phyloP scores from a whole-genome alignment of 2,113 vertebrate genomes.

The Plestiodon gilberti region DNA sequence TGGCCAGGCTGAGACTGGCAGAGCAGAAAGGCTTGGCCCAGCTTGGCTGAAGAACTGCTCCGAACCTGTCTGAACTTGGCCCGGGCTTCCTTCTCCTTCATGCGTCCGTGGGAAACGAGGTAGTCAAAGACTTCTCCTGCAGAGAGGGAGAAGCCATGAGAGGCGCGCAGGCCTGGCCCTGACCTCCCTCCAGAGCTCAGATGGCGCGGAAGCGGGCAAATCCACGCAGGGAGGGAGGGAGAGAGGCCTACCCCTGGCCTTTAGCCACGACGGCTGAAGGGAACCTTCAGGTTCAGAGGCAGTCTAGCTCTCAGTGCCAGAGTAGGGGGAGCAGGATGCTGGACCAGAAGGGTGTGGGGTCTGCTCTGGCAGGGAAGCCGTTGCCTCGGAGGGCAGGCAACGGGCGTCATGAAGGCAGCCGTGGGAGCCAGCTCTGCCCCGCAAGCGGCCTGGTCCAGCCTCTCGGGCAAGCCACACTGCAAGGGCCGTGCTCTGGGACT shows the following conservation, averaged over 20 bases:
- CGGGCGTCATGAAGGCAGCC: not conserved
- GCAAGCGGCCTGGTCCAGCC: too few relatives aligned
- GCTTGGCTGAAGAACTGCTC: fast-evolving
- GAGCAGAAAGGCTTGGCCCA: too few relatives aligned
- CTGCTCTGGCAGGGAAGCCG: not conserved
- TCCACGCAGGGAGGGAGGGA: too few relatives aligned
- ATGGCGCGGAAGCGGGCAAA: too few relatives aligned
- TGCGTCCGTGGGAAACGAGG: constrained; percentile 90
- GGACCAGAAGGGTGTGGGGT: too few relatives aligned
- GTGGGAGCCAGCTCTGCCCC: not conserved
- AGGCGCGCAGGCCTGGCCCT: too few relatives aligned
- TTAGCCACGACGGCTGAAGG: too few relatives aligned
- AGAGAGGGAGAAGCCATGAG: fast-evolving
- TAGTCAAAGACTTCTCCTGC: constrained; percentile 87
- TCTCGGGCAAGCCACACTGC: too few relatives aligned
- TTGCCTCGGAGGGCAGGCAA: not conserved
- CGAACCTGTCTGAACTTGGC: constrained; percentile 79
- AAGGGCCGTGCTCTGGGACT: too few relatives aligned
- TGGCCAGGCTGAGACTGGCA: not conserved
- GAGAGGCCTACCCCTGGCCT: not conserved
- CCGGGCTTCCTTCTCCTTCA: constrained; percentile 93
- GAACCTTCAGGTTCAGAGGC: too few relatives aligned
- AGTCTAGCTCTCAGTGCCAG: too few relatives aligned
- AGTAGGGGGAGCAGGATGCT: too few relatives aligned
- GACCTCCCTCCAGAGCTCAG: not conserved